These are phyloP conservation scores for Chrysolina oricalcia DNA, from an alignment of 2,888 invertebrate species.

Conservation along the genomic window DNA sequence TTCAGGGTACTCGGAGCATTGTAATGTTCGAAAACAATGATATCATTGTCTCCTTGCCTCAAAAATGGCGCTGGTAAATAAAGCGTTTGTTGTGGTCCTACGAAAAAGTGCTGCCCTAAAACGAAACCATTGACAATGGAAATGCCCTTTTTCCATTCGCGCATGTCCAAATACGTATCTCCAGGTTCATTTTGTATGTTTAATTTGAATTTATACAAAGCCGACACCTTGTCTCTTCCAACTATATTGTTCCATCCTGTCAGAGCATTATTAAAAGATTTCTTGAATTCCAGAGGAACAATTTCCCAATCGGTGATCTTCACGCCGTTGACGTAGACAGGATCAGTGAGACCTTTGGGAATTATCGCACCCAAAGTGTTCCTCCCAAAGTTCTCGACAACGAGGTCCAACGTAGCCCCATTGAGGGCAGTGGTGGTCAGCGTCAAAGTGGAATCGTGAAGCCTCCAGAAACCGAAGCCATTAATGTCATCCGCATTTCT, in stretches of 20 bases:
- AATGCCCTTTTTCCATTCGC: conserved; percentile 89
- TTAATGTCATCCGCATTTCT: conserved; percentile 62
- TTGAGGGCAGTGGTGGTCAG: conserved; percentile 57
- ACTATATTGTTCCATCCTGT: conserved; percentile 74
- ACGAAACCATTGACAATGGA: conserved; percentile 90
- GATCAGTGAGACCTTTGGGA: conserved; percentile 70
- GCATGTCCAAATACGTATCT: conserved; percentile 86
- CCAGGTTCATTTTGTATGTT: conserved; percentile 72
- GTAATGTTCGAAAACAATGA: conserved; percentile 69
- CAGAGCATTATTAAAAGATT: conserved; percentile 66
- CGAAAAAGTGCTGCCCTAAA: conserved; percentile 84
- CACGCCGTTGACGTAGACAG: conserved; percentile 69
- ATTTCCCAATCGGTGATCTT: conserved; percentile 69
- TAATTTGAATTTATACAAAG: conserved; percentile 76
- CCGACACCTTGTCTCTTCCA: conserved; percentile 76
- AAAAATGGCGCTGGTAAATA: conserved; percentile 88
- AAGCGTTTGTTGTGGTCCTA: conserved; percentile 87
- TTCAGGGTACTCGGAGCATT: conserved; percentile 51
- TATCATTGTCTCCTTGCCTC: conserved; percentile 71
- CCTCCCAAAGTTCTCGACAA: conserved; percentile 87
- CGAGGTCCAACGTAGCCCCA: conserved; percentile 67
- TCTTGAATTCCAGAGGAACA: conserved; percentile 73
- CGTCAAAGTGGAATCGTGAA: conserved; percentile 63
- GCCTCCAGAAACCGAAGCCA: conserved; percentile 71
- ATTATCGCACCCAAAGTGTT: conserved; percentile 76